phyloP scores from a whole-genome alignment of 1,140 invertebrate species.

The Pseudomyrmex dendroicus region DNA sequence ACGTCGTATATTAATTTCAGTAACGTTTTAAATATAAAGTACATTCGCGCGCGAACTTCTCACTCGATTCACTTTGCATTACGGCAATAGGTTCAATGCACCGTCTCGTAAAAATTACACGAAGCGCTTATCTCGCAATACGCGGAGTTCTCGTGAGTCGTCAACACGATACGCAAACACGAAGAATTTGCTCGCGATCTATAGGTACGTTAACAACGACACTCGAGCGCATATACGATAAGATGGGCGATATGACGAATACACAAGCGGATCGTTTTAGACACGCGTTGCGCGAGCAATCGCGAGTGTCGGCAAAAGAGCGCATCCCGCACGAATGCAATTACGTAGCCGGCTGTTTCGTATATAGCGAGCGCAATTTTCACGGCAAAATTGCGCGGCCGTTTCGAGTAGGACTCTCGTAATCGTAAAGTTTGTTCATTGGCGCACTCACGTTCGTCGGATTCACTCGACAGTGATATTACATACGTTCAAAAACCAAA shows the following conservation, averaged over 20 bases:
- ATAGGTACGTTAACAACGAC: neutral
- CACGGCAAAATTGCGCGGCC: conserved; percentile 10
- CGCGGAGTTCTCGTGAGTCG: neutral
- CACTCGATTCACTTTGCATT: neutral
- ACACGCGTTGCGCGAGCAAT: conserved; percentile 19
- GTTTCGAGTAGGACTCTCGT: neutral
- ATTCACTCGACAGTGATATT: conserved; percentile 31
- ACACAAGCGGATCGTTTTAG: conserved; percentile 22
- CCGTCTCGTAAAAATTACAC: conserved; percentile 15
- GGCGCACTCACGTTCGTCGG: conserved; percentile 2
- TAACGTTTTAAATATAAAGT: no score
- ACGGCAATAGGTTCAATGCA: neutral
- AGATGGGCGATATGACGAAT: conserved; percentile 23
- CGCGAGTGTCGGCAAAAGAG: neutral
- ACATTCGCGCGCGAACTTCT: no score
- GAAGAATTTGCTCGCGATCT: neutral
- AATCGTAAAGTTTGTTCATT: conserved; percentile 37
- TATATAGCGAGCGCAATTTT: conserved; percentile 18
- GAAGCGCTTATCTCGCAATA: neutral
- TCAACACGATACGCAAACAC: neutral
- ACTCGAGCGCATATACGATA: conserved; percentile 16
- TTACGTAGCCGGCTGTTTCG: conserved; percentile 15
- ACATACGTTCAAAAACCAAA: neutral
- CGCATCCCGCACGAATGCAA: conserved; percentile 20
- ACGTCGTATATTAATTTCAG: no score